phyloP scores from a whole-genome alignment of 2,888 invertebrate genomes.

The Andrena trimmerana region DNA sequence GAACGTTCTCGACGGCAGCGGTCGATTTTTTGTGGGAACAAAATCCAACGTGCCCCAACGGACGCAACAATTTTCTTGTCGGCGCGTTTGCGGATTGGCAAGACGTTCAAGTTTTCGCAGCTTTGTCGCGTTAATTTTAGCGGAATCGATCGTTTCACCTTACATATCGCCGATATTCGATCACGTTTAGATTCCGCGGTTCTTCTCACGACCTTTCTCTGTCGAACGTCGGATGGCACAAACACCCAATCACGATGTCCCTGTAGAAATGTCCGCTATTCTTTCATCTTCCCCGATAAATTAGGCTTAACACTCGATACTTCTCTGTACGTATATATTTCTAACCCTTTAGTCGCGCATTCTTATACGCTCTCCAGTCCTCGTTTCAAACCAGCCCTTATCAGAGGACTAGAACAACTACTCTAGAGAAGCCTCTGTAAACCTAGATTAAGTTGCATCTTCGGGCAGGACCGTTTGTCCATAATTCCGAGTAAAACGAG shows the following conservation, averaged over 20 bases:
- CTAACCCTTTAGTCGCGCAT: neutral
- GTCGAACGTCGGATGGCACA: slow-evolving; percentile 35
- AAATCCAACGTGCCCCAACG: neutral
- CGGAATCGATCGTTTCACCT: slow-evolving; percentile 25
- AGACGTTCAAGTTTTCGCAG: neutral
- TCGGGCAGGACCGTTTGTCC: neutral
- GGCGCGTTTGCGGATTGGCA: neutral
- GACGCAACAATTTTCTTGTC: neutral
- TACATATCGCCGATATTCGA: slow-evolving; percentile 44
- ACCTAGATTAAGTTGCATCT: neutral
- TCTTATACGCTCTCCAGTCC: neutral
- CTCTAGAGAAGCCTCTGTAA: neutral
- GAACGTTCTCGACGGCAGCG: neutral
- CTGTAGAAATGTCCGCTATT: slow-evolving; percentile 6
- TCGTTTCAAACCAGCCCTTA: slow-evolving; percentile 8
- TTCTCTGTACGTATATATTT: slow-evolving; percentile 1
- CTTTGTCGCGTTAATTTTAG: slow-evolving; percentile 9
- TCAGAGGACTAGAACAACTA: neutral
- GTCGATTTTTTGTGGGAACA: neutral
- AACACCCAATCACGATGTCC: slow-evolving; percentile 28
- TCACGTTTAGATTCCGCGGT: slow-evolving; percentile 4
- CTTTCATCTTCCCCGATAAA: slow-evolving; percentile 1
- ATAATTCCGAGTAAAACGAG: neutral
- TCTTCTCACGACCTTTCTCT: neutral
- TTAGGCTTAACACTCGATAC: slow-evolving; percentile 15